Conservation (phyloP, 2,113 vertebrate species). For the Aegotheles bennettii region DNA sequence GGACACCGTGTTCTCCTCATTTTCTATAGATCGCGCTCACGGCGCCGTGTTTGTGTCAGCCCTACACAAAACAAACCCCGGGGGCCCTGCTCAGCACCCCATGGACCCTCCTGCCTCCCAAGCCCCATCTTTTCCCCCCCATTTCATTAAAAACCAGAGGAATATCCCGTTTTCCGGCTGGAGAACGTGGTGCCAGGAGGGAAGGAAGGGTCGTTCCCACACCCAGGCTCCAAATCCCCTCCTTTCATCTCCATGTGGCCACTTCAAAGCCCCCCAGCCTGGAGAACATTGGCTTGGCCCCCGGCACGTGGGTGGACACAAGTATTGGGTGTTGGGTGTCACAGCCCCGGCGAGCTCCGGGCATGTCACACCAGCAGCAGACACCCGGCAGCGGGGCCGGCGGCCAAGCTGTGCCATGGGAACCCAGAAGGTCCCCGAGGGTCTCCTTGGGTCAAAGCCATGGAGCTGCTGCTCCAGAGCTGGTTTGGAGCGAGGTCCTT, state of each 20-base stretch:
- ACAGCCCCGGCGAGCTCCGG: neutral
- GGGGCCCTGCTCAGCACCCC: neutral
- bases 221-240: neutral
- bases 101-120: accelerated
- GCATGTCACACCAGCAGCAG: neutral
- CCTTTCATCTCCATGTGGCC: conserved; percentile 50
- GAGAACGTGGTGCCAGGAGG: neutral
- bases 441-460: neutral
- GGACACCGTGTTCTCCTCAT: neutral
- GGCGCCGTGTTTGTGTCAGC: neutral
- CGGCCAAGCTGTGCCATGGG: neutral
- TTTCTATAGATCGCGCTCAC: neutral
- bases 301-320: conserved; percentile 36
- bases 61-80: neutral
- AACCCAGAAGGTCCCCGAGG: neutral
- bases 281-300: conserved; percentile 38
- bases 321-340: conserved; percentile 38
- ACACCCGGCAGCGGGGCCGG: neutral
- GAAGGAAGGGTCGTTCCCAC: neutral
- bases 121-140: neutral
- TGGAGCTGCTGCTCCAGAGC: neutral
- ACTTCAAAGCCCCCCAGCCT: conserved; percentile 52
- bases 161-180: neutral
- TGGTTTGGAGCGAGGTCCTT: neutral
- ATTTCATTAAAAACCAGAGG: neutral